Conservation (phyloP, 2,113 vertebrate species). For the Galemys pyrenaicus region DNA sequence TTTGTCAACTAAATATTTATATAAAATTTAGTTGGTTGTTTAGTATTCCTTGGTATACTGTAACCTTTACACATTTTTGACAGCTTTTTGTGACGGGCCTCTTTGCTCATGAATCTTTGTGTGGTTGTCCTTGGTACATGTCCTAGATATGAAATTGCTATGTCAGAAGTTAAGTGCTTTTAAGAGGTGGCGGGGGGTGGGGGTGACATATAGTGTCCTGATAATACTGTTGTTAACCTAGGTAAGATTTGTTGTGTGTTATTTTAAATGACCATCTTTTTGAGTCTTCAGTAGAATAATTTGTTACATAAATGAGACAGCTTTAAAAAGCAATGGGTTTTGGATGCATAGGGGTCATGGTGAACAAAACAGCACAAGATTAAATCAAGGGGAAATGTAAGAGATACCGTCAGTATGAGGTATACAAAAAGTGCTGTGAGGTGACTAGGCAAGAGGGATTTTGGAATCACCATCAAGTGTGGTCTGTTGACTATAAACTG, state of each 20-base stretch:
- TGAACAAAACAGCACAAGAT: too few species aligned
- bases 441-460: too few species aligned
- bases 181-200: neutral
- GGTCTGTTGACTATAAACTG: too few species aligned
- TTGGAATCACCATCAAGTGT: too few species aligned
- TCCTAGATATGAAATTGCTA: neutral
- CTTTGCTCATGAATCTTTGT: neutral
- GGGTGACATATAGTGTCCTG: neutral
- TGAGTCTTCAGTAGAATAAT: neutral
- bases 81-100: neutral
- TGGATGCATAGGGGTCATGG: too few species aligned
- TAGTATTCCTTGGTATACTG: neutral
- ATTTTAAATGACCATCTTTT: constrained; percentile 3
- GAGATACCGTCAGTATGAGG: too few species aligned
- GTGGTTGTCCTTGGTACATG: neutral
- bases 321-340: neutral
- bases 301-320: neutral
- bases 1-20: neutral
- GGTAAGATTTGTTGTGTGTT: neutral
- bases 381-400: too few species aligned
- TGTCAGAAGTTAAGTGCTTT: neutral
- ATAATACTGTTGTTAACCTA: neutral
- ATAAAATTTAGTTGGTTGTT: neutral
- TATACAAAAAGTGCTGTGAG: too few species aligned
- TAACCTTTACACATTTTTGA: neutral